Evolutionary conservation across 2,888 invertebrate species (phyloP).

Genomic region (Erebia ligea): DNA sequence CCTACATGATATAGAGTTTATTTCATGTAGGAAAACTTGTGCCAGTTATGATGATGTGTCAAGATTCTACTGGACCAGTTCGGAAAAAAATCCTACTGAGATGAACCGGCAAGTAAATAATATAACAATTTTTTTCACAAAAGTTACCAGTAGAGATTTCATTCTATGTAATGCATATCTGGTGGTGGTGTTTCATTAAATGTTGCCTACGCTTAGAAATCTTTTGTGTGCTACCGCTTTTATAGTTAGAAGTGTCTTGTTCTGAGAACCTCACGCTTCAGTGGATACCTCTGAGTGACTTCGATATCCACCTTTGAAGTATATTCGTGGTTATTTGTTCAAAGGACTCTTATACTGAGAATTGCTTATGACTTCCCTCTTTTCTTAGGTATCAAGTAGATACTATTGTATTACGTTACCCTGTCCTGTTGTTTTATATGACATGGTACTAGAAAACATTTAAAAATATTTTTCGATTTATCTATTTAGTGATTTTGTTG

Average conservation of each 20-base stretch:
- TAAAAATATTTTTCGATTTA: neutral
- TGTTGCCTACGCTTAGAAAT: neutral
- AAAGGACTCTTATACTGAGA: conserved; percentile 40
- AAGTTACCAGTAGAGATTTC: no score
- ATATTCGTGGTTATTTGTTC: conserved; percentile 47
- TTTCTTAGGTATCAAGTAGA: neutral
- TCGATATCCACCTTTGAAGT: conserved; percentile 57
- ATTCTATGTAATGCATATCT: no score
- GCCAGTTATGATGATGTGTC: no score
- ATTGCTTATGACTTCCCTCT: conserved; percentile 1
- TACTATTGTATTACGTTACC: neutral
- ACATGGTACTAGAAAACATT: neutral
- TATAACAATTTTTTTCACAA: no score
- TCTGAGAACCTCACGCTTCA: conserved; percentile 56
- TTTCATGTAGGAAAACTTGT: no score
- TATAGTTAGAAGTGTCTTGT: conserved; percentile 59
- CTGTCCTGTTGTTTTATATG: no score
- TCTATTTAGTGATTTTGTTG: neutral
- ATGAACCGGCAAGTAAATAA: no score
- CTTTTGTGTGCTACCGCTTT: conserved; percentile 40
- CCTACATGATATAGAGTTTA: no score
- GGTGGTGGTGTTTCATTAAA: neutral
- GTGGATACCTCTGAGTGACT: conserved; percentile 58
- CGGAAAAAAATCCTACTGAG: no score
- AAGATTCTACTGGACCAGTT: no score